These are phyloP conservation scores for Crocallis elinguaria DNA, from an alignment of 2,888 invertebrate genomes.

Conservation along the genomic window DNA sequence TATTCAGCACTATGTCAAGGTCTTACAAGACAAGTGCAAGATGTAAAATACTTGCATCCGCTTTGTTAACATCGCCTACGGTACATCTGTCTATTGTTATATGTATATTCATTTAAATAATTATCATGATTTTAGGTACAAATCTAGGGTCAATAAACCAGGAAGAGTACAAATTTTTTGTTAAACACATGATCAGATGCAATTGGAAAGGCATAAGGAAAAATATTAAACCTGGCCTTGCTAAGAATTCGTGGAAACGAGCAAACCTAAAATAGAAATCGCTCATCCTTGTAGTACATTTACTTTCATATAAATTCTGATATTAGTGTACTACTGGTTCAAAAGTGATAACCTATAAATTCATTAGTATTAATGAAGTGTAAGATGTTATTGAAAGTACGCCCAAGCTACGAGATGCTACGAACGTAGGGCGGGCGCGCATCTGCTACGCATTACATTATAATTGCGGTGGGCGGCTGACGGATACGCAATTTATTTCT, in stretches of 20 bases:
- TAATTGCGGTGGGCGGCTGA: conserved; percentile 21
- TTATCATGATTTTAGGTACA: not conserved
- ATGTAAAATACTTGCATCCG: conserved; percentile 20
- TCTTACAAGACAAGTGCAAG: conserved; percentile 43
- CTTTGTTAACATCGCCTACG: conserved; percentile 27
- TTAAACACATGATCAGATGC: not conserved
- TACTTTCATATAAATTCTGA: too few relatives aligned
- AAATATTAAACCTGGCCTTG: conserved; percentile 11
- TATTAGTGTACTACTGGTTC: too few relatives aligned
- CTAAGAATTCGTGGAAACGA: not conserved
- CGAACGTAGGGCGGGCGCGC: conserved; percentile 49
- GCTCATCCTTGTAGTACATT: not conserved
- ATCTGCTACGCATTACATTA: conserved; percentile 40
- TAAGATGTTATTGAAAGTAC: conserved; percentile 7
- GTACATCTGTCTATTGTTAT: conserved; percentile 17
- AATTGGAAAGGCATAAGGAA: conserved; percentile 4
- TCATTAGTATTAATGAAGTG: not conserved
- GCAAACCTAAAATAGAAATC: not conserved
- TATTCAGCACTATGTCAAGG: conserved; percentile 62
- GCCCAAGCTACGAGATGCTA: conserved; percentile 36
- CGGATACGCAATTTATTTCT: not conserved
- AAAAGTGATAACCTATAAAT: too few relatives aligned
- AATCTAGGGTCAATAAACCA: too few relatives aligned
- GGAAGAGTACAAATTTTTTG: too few relatives aligned
- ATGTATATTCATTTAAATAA: conserved; percentile 7